Evolutionary conservation across 2,797 vertebrate species (phyloP).

Genomic region (Centropyge bicolor): DNA sequence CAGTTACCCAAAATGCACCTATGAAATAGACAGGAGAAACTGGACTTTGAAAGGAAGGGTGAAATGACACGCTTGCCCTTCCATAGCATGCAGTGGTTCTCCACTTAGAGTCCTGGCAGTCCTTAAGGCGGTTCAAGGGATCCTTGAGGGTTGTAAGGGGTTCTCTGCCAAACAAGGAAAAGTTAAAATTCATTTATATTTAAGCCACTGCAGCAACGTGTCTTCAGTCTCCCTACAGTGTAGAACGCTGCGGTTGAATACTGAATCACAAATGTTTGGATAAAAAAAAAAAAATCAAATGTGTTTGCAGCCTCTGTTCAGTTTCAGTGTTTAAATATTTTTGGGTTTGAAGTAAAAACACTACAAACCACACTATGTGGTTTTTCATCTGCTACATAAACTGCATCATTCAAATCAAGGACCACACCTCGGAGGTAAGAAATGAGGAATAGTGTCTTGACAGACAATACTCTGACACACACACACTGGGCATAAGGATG

Average conservation of each 20-base stretch:
- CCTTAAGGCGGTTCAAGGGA: conserved; percentile 27
- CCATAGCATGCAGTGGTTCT: neutral
- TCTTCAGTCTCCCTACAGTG: neutral
- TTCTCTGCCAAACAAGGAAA: neutral
- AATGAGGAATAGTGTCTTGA: conserved; percentile 41
- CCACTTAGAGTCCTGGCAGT: neutral
- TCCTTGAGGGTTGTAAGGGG: neutral
- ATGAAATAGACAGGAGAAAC: neutral
- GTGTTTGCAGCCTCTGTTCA: conserved; percentile 16
- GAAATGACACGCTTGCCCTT: neutral
- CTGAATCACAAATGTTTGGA: conserved; percentile 16
- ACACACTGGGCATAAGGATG: conserved; percentile 82
- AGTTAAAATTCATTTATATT: conserved; percentile 1
- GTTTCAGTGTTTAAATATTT: conserved; percentile 39
- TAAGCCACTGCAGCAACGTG: neutral
- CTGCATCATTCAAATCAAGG: conserved; percentile 42
- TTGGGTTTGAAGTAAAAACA: conserved; percentile 34
- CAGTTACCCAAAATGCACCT: neutral
- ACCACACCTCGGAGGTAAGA: conserved; percentile 52
- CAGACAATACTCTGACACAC: conserved; percentile 14
- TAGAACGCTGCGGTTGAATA: neutral
- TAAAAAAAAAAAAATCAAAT: neutral
- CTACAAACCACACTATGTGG: conserved; percentile 8
- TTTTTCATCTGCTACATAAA: conserved; percentile 58
- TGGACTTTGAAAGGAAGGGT: conserved; percentile 10